A percentile compares a stretch with the other conserved stretches of the same genome.
These are phyloP conservation scores for Acanthoscelides obtectus DNA, from an alignment of 2,888 invertebrate species.

Conservation along the genomic window DNA sequence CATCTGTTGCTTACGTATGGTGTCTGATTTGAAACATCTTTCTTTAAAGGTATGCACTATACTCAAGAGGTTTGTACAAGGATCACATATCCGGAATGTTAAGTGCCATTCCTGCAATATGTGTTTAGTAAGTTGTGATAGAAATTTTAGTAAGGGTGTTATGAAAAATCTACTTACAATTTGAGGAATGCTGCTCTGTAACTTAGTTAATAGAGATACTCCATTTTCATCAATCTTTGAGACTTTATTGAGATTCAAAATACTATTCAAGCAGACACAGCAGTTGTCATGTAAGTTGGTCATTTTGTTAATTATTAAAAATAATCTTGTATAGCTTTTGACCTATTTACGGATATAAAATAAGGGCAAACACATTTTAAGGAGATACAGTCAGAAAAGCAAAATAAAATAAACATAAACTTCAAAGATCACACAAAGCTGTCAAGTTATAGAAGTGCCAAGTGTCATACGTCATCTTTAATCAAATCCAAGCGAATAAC, in stretches of 20 bases:
- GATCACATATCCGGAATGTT: conserved; percentile 25
- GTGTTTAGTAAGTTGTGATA: background rate
- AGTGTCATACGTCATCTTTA: no score
- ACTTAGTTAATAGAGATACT: conserved; percentile 19
- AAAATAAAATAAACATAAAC: no score
- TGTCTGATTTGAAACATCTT: conserved; percentile 27
- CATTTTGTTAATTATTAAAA: no score
- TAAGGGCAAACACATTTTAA: no score
- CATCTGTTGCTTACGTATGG: conserved; percentile 16
- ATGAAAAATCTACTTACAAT: conserved; percentile 20
- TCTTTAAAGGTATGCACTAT: conserved; percentile 27
- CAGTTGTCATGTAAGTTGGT: conserved; percentile 9
- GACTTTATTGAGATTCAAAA: conserved; percentile 19
- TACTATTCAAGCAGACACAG: conserved; percentile 26
- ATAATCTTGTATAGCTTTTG: background rate
- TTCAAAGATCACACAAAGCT: no score
- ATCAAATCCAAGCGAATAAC: no score
- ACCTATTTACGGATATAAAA: no score
- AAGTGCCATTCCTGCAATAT: conserved; percentile 24
- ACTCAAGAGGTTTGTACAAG: conserved; percentile 26
- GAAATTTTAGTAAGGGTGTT: conserved; percentile 1
- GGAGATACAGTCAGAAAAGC: no score
- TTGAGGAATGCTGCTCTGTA: conserved; percentile 23
- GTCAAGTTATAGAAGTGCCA: no score
- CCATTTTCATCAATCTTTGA: conserved; percentile 22